Evolutionary conservation across 2,888 invertebrate species (phyloP), one percentile per base, ranked within the genome.

Genomic region (Trissoscelio sp.): DNA sequence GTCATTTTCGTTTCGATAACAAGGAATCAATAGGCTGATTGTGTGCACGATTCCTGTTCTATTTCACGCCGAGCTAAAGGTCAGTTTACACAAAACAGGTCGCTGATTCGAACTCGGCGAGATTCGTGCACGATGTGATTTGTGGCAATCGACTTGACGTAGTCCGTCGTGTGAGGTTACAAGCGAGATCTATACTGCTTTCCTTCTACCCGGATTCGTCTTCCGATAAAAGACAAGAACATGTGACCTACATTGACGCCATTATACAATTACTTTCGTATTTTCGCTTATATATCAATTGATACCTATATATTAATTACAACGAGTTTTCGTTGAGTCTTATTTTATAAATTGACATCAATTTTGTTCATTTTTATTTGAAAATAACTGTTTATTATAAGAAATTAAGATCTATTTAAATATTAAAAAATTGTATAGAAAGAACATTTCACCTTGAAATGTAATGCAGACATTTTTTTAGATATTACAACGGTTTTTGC

Each of bases 141-240:
- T 67, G 70, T 64, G 67, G 74, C 80, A 80, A 74, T 64, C 53
- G 83, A 78, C 77, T 78, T 73, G 67, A 73, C 62, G 66, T 70
- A 64, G 83, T 78, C 66, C 74, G 83, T 80, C 73, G 74, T 70
- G 77, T 73, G 73, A 77, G 67, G 73, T 79, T 69, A 79, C 72
- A 64, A 62, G 46, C 60, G 37, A 70, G 72, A 60, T 58, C 73
- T 74, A 70, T 55, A 53, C 51, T 62, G 69, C 69, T 74, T 74
- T 70, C 58, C 55, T 72, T 67, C 75, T 73, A 81, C 78, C 82
- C 80, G 82, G 82, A 82, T 83, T 83, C 79, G 67, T 79, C 81
- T 66, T 69, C 72, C 75, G 80, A 80, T 79, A 82, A 80, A 37
- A 77, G 82, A 79, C 79, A 82, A 82, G 67, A 80, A 64, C 64